Conservation (phyloP, 2,797 vertebrate species). For the Xiphorhynchus erythropygius region DNA sequence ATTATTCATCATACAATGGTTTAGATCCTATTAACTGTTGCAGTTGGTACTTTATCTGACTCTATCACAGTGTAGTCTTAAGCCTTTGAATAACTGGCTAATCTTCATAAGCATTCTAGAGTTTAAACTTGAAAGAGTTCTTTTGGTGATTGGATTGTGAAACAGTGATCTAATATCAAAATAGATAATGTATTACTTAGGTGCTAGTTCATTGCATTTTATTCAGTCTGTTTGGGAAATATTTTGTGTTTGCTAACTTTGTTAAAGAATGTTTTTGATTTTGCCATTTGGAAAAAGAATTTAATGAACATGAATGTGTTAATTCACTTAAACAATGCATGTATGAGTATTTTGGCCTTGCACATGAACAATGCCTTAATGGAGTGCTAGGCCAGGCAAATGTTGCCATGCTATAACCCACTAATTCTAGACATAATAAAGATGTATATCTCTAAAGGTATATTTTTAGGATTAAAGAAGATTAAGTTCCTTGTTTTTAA, state of each 20-base stretch:
- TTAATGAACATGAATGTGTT: background rate
- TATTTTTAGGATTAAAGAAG: slow-evolving; percentile 47
- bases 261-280: background rate
- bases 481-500: slow-evolving; percentile 1
- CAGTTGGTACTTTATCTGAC: background rate
- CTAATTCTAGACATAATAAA: background rate
- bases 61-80: background rate
- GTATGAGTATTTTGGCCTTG: background rate
- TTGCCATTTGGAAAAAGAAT: background rate
- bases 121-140: background rate
- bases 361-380: slow-evolving; percentile 8
- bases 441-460: background rate
- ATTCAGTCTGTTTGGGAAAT: background rate
- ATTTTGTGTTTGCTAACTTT: background rate
- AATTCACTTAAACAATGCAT: background rate
- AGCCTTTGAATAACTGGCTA: background rate
- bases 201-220: background rate
- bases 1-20: background rate
- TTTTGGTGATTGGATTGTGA: background rate
- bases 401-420: background rate
- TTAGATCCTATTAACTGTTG: background rate
- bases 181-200: background rate
- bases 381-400: background rate
- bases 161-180: background rate
- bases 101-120: background rate